Evolutionary conservation across 2,888 invertebrate genomes (phyloP), one percentile per base, ranked within the genome.

Genomic region (Neoitamus cyanurus): DNA sequence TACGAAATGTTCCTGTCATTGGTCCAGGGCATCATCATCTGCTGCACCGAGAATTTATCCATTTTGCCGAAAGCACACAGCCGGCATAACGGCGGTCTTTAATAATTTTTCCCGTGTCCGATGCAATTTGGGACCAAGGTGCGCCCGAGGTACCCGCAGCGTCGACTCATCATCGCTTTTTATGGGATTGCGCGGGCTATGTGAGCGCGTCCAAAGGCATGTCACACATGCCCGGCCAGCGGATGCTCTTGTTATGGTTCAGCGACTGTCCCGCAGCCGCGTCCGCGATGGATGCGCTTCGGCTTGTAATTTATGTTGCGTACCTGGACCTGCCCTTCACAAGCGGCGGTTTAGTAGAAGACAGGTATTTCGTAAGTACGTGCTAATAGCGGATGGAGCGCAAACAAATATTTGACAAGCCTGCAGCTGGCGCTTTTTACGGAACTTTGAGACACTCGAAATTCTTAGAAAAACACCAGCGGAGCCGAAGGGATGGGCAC

Each of bases 371-470:
- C 58, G 58, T 58, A 58, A 58, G 58, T 58, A 58, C 9, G 58
- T 25, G 58, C 58, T 58, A 58, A 58, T 58, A 20, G 58, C 15
- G 25, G 20, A 58, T 3, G 58, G 9, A 58, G 20, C 25, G 58
- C 58, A 58, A 58, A 58, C 58, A 58, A 58, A 58, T 58, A 58
- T 58, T 58, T 58, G 58, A 58, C 58, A 58, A 25, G 58, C 58
- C 25, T 58, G 25, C 58, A 58, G 58, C 58, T 58, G 58, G 58
- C 20, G 58, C 25, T 58, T 58, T 42, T 58, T 58, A 58, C 58
- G 58, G 25, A 58, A 15, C 25, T 25, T 15, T 6, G 7, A 58
- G 58, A 58, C 20, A 20, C 58, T 58, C n/a, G 7, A 42, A 58
- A 58, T 58, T 20, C 25, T 58, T 20, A 58, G 58, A 58, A 58